phyloP scores from a whole-genome alignment of 2,797 vertebrate genomes.

The Fundulus diaphanus region DNA sequence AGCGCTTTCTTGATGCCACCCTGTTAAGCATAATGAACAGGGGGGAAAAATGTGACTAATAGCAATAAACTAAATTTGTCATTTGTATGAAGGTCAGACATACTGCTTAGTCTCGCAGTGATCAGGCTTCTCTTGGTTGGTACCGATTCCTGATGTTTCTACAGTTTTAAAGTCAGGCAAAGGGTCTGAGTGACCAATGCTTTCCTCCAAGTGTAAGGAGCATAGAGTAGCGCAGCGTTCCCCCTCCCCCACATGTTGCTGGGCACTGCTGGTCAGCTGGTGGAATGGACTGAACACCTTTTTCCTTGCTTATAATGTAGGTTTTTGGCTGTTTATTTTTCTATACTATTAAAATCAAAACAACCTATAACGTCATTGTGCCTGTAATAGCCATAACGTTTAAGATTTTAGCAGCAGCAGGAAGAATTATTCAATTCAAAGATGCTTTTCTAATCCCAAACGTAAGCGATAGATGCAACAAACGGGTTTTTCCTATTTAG shows the following conservation, averaged over 20 bases:
- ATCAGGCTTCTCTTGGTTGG: not conserved
- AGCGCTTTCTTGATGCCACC: not conserved
- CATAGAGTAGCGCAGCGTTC: not conserved
- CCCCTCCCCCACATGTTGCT: not conserved
- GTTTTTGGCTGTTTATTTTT: not conserved
- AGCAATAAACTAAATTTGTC: not conserved
- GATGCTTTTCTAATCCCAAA: too few species aligned
- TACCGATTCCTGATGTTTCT: not conserved
- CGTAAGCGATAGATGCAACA: not conserved
- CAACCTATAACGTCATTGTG: not conserved
- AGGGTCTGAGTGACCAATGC: not conserved
- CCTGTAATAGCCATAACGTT: not conserved
- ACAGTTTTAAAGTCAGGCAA: not conserved
- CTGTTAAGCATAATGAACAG: not conserved
- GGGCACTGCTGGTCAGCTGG: not conserved
- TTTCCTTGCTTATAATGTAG: not conserved
- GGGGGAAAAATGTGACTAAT: not conserved
- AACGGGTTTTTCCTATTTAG: not conserved
- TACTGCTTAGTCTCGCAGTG: not conserved
- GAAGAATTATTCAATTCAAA: too few species aligned
- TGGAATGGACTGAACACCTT: not conserved
- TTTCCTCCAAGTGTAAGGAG: not conserved
- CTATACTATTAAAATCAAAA: not conserved
- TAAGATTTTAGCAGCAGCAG: not conserved
- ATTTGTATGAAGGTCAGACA: not conserved